Base-by-base conservation (phyloP, 2,113 vertebrate species). In the Gymnarchus niloticus region DNA sequence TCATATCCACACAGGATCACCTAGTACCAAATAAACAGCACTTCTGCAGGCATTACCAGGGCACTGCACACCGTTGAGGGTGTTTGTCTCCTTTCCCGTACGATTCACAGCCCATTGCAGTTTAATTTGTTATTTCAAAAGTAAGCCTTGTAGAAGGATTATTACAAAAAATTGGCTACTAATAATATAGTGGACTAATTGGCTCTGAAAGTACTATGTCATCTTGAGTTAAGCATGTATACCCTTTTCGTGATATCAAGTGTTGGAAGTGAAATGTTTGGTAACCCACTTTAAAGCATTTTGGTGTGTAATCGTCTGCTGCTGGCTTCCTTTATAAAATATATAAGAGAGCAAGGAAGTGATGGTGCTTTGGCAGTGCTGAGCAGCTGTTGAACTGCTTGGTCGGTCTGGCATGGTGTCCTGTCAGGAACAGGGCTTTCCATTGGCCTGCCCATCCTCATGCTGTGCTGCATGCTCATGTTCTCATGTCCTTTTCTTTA, bases 21-120 rank as follows among this genome's bases (percentile, higher is more conserved):
- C 96, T 93, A 97, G 96, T 96, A 97, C 96, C 96, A 97, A 97
- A 97, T 97, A 91, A 93, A 91, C 92, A 96, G 96, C 91, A 92
- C 95, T 97, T 96, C 93, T 95, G 94, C 93, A 93, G 93, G 90
- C 96, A 95, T 95, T 93, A 93, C 96, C 94, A 94, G 92, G 96
- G 93, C 94, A 88, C 91, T 96, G 94, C 96, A 95, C 94, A 95
- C 95, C 95, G 92, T 92, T 82, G 56, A 93, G 94, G 93, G 94
- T 93, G 95, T 95, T 59, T 33, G 33, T 83, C 37, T 56, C 82
- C 56, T 41, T 95, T 94, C 92, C 92, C 92, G 91, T 78, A 88
- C 85, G 86, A 57, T 8, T 82, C 80, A 49, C 78, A 82, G n/a
- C 69, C 1, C 61, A n/a, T 65, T 85, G 77, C 87, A 56, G 90